Percentiles rank a stretch among this genome's conserved stretches.
These are phyloP conservation scores for Proteles cristata DNA, from an alignment of 2,113 vertebrate genomes.

Conservation along the genomic window DNA sequence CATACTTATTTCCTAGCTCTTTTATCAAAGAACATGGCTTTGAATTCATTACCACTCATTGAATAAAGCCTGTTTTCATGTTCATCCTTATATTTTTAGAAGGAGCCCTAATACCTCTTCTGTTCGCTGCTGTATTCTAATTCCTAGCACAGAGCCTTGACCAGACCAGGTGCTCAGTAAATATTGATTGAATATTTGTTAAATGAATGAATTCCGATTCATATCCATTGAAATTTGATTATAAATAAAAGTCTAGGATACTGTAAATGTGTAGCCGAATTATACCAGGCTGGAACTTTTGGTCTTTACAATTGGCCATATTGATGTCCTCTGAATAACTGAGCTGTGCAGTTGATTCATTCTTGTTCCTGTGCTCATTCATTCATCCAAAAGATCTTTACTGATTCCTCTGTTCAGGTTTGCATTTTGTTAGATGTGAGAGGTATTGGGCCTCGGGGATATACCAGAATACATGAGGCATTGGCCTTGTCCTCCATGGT, in stretches of 20 bases:
- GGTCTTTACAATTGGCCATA: not conserved
- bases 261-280: not conserved
- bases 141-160: not conserved
- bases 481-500: not conserved
- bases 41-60: not conserved
- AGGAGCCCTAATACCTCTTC: not conserved
- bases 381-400: not conserved
- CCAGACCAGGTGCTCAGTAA: not conserved
- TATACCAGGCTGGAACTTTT: not conserved
- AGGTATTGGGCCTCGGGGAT: not conserved
- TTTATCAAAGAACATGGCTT: constrained; percentile 53
- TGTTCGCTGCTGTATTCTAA: not conserved
- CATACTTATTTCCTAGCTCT: constrained; percentile 50
- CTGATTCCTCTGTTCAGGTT: not conserved
- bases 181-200: not conserved
- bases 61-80: constrained; percentile 31
- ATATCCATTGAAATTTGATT: not conserved
- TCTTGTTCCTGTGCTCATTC: not conserved
- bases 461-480: not conserved
- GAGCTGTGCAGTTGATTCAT: not conserved
- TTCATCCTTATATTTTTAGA: not conserved
- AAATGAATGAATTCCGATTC: not conserved
- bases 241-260: not conserved
- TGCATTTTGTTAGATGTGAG: not conserved
- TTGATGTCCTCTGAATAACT: not conserved